A percentile compares a stretch with the other conserved stretches of the same genome.
Conservation (phyloP, 2,113 vertebrate species). For the Xyrauchen texanus region DNA sequence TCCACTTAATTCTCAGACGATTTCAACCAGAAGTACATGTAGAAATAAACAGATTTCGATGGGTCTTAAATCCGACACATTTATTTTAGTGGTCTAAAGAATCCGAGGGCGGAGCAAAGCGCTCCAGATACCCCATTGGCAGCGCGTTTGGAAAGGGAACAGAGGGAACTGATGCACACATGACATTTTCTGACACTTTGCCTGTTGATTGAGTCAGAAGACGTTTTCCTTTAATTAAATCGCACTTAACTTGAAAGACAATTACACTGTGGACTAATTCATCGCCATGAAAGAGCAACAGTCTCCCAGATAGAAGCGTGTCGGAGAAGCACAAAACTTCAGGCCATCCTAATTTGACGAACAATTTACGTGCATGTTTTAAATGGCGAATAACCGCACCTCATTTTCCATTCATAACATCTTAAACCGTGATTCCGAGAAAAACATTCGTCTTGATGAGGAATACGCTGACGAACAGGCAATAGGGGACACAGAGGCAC, state of each 20-base stretch:
- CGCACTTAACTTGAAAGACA: conserved; percentile 1
- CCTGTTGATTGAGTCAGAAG: conserved; percentile 57
- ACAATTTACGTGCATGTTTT: conserved; percentile 36
- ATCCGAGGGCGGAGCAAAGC: conserved; percentile 63
- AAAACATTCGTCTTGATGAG: background rate
- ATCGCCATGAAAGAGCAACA: conserved; percentile 16
- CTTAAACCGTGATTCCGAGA: conserved; percentile 60
- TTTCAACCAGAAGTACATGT: background rate
- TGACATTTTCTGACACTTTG: conserved; percentile 59
- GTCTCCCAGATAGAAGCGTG: conserved; percentile 12
- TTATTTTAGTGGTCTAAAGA: conserved; percentile 43
- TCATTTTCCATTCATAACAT: conserved; percentile 78
- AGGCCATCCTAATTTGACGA: background rate
- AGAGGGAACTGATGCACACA: conserved; percentile 48
- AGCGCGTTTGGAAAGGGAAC: conserved; percentile 37
- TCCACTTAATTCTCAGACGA: background rate
- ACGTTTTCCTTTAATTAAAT: conserved; percentile 60
- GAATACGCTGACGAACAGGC: conserved; percentile 14
- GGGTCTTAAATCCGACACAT: conserved; percentile 29
- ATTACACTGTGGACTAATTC: conserved; percentile 12
- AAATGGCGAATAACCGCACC: conserved; percentile 72
- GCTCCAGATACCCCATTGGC: conserved; percentile 58
- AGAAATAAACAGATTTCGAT: background rate
- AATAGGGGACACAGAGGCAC: conserved; percentile 5
- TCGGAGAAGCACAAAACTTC: background rate